Evolutionary conservation across 2,797 vertebrate genomes (phyloP), one percentile per base, ranked within the genome.

Genomic region (Ispidina lecontei): DNA sequence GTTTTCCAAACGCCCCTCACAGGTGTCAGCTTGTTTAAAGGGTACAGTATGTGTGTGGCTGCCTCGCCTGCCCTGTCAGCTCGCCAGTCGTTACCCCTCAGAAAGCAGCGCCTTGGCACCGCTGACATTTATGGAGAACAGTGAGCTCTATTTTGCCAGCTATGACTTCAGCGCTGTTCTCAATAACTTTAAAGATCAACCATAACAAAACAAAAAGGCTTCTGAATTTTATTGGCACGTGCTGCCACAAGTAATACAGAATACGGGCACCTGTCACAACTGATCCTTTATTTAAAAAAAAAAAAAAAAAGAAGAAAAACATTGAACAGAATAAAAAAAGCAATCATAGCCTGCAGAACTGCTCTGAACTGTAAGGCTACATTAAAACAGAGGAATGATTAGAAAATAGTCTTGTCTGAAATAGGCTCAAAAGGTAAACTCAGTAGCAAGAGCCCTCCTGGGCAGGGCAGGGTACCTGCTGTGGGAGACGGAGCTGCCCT

Each of bases 121-220:
- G 81, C 83, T 98, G 97, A 97, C 97, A 98, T 98, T 98, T 98
- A 93, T 94, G 90, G 82, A 83, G 44, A 84, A 90, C n/a, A 39
- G 78, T 64, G 84, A 94, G 91, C 93, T 93, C 94, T 96, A 39
- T 97, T 97, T 96, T 95, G 85, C 94, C 77, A 95, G 91, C 93
- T 84, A 85, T 78, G 94, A 96, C 95, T 96, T 96, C 91, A 92
- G 60, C 12, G 10, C 75, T 9, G 18, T 87, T 95, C 94, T 96
- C 96, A 97, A 76, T 96, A 96, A 96, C 89, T 96, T 96, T 97
- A 97, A 97, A 98, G 96, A 98, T 96, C 97, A 98, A 94, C 96
- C 76, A 96, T 79, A 96, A 91, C 93, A 94, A 93, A 83, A 94
- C 84, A 92, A 84, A 96, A 96, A 96, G 90, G 65, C 85, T 95